Evolutionary conservation across 2,888 invertebrate genomes (phyloP).

Genomic region (Sarcophaga variegata): DNA sequence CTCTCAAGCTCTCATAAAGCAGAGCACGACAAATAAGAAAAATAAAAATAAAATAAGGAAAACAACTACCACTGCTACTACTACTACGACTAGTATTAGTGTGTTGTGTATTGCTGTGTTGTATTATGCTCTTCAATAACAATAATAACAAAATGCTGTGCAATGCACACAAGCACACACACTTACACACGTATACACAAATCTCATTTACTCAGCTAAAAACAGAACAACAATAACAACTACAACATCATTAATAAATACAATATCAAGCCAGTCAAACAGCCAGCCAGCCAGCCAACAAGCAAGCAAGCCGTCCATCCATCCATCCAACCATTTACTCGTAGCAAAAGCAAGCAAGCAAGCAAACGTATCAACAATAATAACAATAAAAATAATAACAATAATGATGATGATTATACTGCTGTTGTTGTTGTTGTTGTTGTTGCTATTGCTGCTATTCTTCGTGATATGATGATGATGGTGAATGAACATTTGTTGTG

Average conservation of each 20-base stretch:
- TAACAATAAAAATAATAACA: constrained; percentile 46
- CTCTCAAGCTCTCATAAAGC: not conserved
- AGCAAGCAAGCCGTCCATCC: constrained; percentile 31
- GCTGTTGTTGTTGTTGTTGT: constrained; percentile 36
- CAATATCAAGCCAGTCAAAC: constrained; percentile 47
- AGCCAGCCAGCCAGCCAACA: constrained; percentile 23
- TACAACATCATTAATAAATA: constrained; percentile 34
- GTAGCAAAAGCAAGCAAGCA: not conserved
- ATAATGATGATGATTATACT: constrained; percentile 50
- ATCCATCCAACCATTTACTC: constrained; percentile 19
- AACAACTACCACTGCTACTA: constrained; percentile 53
- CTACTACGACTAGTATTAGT: not conserved
- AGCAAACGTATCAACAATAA: constrained; percentile 42
- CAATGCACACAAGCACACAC: constrained; percentile 62
- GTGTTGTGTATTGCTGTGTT: not conserved
- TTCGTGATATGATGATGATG: constrained; percentile 40
- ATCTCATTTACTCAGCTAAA: not conserved
- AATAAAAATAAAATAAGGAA: too few species aligned
- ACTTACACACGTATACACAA: constrained; percentile 43
- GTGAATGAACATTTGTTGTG: constrained; percentile 68
- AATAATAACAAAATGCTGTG: constrained; percentile 47
- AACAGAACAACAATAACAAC: constrained; percentile 38
- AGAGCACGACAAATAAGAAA: too few species aligned
- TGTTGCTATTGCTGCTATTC: too few species aligned
- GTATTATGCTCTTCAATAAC: constrained; percentile 42